phyloP scores from a whole-genome alignment of 2,797 vertebrate species.

The Cyprinella venusta region DNA sequence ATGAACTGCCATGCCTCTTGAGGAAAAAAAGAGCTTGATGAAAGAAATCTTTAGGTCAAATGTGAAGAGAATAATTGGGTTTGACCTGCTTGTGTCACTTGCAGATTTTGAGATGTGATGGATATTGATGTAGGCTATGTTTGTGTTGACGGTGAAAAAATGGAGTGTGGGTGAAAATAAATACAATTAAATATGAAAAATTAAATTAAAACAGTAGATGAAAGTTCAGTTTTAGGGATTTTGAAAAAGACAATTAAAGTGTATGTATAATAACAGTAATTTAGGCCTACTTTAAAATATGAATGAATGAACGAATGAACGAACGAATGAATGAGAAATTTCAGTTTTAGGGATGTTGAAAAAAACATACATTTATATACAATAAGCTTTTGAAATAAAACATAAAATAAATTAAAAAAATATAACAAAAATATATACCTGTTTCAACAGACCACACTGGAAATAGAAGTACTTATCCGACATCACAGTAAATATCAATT shows the following conservation, averaged over 20 bases:
- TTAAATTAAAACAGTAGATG: not conserved
- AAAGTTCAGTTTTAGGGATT: not conserved
- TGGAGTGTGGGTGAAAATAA: not conserved
- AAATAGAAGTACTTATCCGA: not conserved
- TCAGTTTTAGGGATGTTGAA: not conserved
- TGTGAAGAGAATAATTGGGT: not conserved
- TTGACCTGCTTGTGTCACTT: not conserved
- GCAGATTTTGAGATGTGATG: not conserved
- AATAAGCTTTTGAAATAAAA: not conserved
- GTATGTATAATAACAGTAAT: no score
- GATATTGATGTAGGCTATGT: not conserved
- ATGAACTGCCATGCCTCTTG: not conserved
- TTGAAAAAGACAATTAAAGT: not conserved
- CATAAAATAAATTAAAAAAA: not conserved
- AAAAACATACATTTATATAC: not conserved
- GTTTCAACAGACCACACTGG: not conserved
- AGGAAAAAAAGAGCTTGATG: not conserved
- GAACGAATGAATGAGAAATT: not conserved
- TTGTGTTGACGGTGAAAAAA: constrained; percentile 5
- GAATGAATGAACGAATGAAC: no score
- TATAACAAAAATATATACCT: not conserved
- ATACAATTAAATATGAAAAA: not conserved
- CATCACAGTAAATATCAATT: not conserved
- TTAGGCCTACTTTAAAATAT: no score
- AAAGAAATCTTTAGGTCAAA: constrained; percentile 9